phyloP scores from a whole-genome alignment of 2,888 invertebrate species.

The Boloria euphrosyne region DNA sequence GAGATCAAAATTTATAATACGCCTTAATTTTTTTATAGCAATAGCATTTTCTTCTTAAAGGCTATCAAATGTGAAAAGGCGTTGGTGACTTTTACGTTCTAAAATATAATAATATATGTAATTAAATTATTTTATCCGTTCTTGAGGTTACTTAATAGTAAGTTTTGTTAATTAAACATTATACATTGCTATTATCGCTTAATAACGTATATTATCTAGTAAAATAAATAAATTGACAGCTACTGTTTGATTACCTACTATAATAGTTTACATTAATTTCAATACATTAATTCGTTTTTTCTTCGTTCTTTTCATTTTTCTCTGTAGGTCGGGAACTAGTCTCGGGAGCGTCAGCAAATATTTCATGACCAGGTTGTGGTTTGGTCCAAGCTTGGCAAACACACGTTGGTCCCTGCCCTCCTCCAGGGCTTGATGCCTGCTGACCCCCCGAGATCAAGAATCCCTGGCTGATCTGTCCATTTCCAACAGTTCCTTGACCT shows the following conservation, averaged over 20 bases:
- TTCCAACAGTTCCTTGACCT: conserved; percentile 28
- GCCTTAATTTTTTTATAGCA: conserved; percentile 33
- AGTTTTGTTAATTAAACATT: too few relatives aligned
- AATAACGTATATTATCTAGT: not conserved
- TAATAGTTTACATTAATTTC: not conserved
- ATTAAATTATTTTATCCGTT: not conserved
- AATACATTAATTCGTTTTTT: conserved; percentile 38
- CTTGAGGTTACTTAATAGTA: too few relatives aligned
- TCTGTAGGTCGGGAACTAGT: conserved; percentile 37
- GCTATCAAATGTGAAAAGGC: not conserved
- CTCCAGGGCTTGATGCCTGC: conserved; percentile 35
- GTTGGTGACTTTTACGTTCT: not conserved
- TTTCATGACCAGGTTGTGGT: conserved; percentile 47
- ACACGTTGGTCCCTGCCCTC: conserved; percentile 62
- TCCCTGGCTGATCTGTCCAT: conserved; percentile 46
- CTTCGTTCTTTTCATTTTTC: conserved; percentile 46
- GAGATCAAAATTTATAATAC: conserved; percentile 17
- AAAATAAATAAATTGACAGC: conserved; percentile 14
- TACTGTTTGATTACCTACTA: conserved; percentile 9
- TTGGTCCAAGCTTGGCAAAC: conserved; percentile 75
- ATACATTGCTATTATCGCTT: not conserved
- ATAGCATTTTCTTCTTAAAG: not conserved
- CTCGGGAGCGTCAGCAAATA: conserved; percentile 37
- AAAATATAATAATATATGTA: too few relatives aligned
- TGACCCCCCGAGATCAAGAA: conserved; percentile 55